Evolutionary conservation across 2,797 vertebrate species (phyloP).

Genomic region (Cynopterus sphinx): DNA sequence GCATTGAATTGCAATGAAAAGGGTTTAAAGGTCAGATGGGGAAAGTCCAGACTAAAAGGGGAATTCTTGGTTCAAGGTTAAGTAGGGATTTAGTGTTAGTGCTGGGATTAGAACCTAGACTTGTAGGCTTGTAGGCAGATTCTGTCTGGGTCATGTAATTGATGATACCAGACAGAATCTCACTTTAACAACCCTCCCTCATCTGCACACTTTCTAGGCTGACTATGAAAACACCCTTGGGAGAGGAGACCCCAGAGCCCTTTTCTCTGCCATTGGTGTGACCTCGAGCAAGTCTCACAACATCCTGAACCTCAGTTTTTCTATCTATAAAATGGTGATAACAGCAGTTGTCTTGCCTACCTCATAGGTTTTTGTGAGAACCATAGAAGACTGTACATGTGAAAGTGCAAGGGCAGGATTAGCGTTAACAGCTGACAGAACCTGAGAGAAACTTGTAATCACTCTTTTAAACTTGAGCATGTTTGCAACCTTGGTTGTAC

Average conservation of each 20-base stretch:
- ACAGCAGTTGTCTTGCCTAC: background rate
- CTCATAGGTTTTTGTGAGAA: background rate
- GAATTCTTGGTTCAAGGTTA: slow-evolving; percentile 4
- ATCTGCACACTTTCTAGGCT: background rate
- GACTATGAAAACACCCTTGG: background rate
- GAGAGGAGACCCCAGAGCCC: background rate
- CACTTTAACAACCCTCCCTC: background rate
- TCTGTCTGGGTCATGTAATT: background rate
- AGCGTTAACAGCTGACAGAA: background rate
- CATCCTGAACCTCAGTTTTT: background rate
- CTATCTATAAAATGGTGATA: background rate
- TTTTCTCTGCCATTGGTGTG: background rate
- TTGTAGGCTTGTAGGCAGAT: background rate
- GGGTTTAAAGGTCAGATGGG: slow-evolving; percentile 26
- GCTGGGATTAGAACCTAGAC: background rate
- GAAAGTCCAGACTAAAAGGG: background rate
- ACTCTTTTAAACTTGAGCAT: background rate
- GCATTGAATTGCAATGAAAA: background rate
- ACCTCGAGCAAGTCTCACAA: background rate
- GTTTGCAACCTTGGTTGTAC: background rate
- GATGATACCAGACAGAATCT: background rate
- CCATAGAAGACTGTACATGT: background rate
- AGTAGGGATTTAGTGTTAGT: background rate
- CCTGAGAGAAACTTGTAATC: background rate
- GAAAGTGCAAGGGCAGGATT: background rate